These are phyloP conservation scores for Osmerus eperlanus DNA, from an alignment of 2,113 vertebrate species.

Conservation along the genomic window DNA sequence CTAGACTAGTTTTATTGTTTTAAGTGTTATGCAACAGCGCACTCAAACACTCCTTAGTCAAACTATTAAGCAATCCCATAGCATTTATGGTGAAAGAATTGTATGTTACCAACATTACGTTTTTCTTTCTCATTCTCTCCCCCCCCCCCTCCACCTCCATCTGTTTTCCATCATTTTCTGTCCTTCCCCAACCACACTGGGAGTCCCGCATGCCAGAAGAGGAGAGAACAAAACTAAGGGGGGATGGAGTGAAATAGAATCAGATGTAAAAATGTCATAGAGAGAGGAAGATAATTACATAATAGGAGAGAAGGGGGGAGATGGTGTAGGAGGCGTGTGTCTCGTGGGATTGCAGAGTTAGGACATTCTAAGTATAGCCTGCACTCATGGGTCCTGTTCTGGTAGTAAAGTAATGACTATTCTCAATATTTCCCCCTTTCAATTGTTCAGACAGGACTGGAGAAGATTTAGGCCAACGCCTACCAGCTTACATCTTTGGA, in stretches of 20 bases:
- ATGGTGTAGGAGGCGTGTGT: slow-evolving; percentile 36
- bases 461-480: not conserved
- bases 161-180: slow-evolving; percentile 38
- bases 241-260: not conserved
- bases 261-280: no score
- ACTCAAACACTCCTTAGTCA: no score
- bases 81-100: not conserved
- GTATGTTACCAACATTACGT: not conserved
- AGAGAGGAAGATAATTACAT: not conserved
- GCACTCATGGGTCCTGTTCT: slow-evolving; percentile 30
- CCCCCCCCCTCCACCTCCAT: slow-evolving; percentile 10
- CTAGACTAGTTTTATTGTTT: slow-evolving; percentile 13
- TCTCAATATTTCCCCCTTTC: slow-evolving; percentile 34
- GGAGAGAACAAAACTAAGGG: not conserved
- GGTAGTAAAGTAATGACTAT: slow-evolving; percentile 27
- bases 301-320: slow-evolving; percentile 25
- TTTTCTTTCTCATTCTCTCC: not conserved
- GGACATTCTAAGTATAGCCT: slow-evolving; percentile 60
- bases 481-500: not conserved
- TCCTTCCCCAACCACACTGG: not conserved
- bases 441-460: not conserved
- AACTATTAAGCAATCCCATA: no score
- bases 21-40: no score
- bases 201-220: not conserved
- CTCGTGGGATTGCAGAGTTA: slow-evolving; percentile 32